A percentile compares a stretch with the other conserved stretches of the same genome.
These are phyloP conservation scores for Nasonia vitripennis DNA, from an alignment of 1,140 invertebrate species.

Conservation along the genomic window DNA sequence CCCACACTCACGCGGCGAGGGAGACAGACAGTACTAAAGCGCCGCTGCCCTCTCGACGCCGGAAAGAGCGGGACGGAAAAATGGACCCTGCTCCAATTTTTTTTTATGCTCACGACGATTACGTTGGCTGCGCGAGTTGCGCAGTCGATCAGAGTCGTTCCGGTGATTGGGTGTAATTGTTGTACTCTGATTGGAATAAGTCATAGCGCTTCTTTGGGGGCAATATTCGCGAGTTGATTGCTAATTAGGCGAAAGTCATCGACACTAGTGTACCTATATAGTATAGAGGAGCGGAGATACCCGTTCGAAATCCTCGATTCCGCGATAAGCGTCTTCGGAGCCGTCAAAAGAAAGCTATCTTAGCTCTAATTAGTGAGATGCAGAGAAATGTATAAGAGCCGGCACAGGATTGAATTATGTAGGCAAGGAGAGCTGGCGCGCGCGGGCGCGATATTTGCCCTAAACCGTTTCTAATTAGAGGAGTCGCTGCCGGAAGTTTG, in stretches of 20 bases:
- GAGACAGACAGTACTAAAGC: not conserved
- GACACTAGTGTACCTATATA: not conserved
- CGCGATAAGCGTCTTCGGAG: not conserved
- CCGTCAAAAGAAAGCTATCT: not conserved
- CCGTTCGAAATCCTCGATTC: not conserved
- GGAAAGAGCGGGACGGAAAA: not conserved
- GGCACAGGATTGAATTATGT: conserved; percentile 13
- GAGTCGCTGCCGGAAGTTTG: conserved; percentile 40
- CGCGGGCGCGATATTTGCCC: conserved; percentile 24
- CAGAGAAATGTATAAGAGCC: no score
- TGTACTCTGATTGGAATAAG: no score
- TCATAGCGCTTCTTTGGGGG: no score
- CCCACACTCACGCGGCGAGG: not conserved
- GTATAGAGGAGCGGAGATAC: not conserved
- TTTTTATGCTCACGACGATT: not conserved
- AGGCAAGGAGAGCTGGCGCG: conserved; percentile 8
- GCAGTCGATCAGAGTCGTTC: no score
- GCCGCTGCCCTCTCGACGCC: not conserved
- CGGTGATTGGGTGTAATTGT: no score
- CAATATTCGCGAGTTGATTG: no score
- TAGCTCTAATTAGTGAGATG: conserved; percentile 30
- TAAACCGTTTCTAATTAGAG: conserved; percentile 49
- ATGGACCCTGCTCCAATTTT: conserved; percentile 24
- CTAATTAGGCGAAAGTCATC: no score
- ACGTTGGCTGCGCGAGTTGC: no score